Conservation (phyloP, 2,888 invertebrate species). For the Miltochrista miniata region DNA sequence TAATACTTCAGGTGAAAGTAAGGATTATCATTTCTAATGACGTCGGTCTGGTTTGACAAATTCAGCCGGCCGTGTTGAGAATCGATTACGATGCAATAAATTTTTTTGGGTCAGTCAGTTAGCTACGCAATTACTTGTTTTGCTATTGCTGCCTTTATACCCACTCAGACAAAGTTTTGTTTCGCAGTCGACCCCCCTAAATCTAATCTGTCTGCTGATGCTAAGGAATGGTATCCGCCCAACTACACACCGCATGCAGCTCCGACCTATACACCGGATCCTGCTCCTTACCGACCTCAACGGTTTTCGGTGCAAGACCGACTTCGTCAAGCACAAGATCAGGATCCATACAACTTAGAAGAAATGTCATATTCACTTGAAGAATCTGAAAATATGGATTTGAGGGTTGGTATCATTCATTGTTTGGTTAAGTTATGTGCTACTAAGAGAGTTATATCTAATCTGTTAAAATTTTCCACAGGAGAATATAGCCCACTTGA, state of each 20-base stretch:
- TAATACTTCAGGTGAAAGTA: constrained; percentile 76
- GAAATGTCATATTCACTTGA: constrained; percentile 73
- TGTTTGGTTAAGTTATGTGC: not conserved
- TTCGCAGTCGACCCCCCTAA: constrained; percentile 61
- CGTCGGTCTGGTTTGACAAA: constrained; percentile 68
- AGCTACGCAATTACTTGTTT: no score
- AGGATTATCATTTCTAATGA: constrained; percentile 76
- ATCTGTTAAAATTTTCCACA: constrained; percentile 37
- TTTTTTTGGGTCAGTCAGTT: constrained; percentile 42
- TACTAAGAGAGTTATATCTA: constrained; percentile 11
- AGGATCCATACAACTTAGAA: constrained; percentile 69
- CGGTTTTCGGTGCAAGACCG: constrained; percentile 76
- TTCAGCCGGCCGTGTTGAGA: constrained; percentile 45
- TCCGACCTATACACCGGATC: constrained; percentile 57
- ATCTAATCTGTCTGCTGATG: constrained; percentile 81
- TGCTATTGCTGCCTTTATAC: not conserved
- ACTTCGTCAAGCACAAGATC: constrained; percentile 75
- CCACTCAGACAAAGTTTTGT: not conserved
- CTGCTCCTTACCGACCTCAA: constrained; percentile 60
- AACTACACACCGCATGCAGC: constrained; percentile 70
- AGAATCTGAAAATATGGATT: constrained; percentile 70
- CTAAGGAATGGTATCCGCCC: constrained; percentile 85
- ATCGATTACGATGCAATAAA: constrained; percentile 39
- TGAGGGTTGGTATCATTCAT: constrained; percentile 54
- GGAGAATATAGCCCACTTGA: constrained; percentile 84